These are phyloP conservation scores for Ptychoptera albimana DNA, from an alignment of 2,888 invertebrate genomes.

Conservation along the genomic window DNA sequence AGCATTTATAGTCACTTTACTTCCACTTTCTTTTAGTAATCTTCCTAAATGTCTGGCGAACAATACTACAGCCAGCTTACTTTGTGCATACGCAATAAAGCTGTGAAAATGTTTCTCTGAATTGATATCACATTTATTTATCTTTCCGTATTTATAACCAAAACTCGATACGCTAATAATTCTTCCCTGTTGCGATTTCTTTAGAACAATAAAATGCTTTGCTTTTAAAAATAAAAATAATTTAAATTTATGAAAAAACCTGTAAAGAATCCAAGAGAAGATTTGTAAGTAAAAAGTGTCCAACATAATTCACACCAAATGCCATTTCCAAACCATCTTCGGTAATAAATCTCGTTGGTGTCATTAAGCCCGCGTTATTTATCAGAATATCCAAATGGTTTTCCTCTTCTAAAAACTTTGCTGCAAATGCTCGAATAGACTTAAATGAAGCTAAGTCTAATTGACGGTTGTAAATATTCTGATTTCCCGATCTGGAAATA, in stretches of 20 bases:
- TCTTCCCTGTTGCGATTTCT: conserved; percentile 38
- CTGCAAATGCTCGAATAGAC: too few relatives aligned
- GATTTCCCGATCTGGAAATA: too few relatives aligned
- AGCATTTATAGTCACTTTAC: conserved; percentile 60
- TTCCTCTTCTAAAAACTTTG: too few relatives aligned
- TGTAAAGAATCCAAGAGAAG: conserved; percentile 51
- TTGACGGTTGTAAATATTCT: too few relatives aligned
- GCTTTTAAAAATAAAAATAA: not conserved
- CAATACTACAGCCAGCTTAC: conserved; percentile 63
- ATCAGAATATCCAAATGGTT: conserved; percentile 47
- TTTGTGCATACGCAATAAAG: conserved; percentile 47
- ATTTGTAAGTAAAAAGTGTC: conserved; percentile 65
- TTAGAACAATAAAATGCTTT: conserved; percentile 19
- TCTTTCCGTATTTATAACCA: conserved; percentile 33
- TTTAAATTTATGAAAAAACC: conserved; percentile 24
- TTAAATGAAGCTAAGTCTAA: too few relatives aligned
- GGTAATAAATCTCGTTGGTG: conserved; percentile 46
- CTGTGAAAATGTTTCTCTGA: conserved; percentile 41
- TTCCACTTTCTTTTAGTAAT: conserved; percentile 36
- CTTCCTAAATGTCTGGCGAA: conserved; percentile 53
- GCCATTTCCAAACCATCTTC: conserved; percentile 68
- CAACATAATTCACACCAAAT: conserved; percentile 66
- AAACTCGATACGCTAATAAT: conserved; percentile 45
- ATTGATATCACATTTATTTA: conserved; percentile 46
- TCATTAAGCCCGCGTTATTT: conserved; percentile 73